Evolutionary conservation across 2,797 vertebrate genomes (phyloP), one percentile per base, ranked within the genome.

Genomic region (Pachyuromys duprasi): DNA sequence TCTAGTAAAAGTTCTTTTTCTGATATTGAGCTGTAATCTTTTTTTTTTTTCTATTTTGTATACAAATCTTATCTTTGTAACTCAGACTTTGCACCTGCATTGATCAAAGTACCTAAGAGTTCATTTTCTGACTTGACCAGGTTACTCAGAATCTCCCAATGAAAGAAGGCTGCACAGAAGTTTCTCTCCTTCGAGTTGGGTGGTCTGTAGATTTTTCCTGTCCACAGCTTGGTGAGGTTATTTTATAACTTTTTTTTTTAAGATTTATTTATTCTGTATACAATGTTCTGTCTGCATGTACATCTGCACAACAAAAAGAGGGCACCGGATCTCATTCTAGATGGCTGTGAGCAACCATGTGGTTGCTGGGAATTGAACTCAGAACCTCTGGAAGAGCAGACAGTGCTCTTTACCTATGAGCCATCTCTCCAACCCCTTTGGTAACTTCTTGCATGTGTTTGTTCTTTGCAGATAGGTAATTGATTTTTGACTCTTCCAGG

Each of bases 201-300:
- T 99, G 99, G 99, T 99, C 99, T 42, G 96, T 98, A 88, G 98
- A 98, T 11, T 93, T 97, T 96, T 97, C 98, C 70, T 98, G 98
- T 87, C 97, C 99, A n/a, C 98, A 99, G 97, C 99, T 99, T 75
- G 99, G 99, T 99, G 97, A 99, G 45, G 33, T 95, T 62, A 84
- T 12, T 75, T 91, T 86, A 87, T 81, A 78, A 28, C 31, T 75
- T 91, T n/a, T 90, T 24, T 49, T 49, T 49, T 49, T 49, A 49
- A 49, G 49, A 49, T 49, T 49, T 49, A 49, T 49, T 49, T 49
- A 49, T 49, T 49, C 49, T 49, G 8, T 49, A 49, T 49, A 49
- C 49, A 49, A 11, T 49, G 49, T 49, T 49, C 8, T 49, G 49
- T 49, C 49, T 49, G 49, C 49, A 49, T 49, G 49, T 49, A 49